Evolutionary conservation across 2,797 vertebrate genomes (phyloP), one percentile per base, ranked within the genome.

Genomic region (Anisognathus igniventris): DNA sequence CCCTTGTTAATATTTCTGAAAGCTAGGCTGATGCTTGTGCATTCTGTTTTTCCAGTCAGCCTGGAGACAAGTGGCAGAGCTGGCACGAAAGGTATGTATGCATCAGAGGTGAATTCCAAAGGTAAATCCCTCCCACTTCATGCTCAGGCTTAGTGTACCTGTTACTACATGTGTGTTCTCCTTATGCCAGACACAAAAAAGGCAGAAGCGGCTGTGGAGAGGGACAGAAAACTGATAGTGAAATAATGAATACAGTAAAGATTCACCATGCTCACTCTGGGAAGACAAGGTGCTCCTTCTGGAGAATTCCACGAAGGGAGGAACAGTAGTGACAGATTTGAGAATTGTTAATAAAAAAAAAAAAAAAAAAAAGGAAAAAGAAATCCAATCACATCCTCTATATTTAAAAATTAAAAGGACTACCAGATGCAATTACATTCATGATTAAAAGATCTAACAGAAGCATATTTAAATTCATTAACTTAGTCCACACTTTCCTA

Each of bases 381-480:
- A 80, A 92, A 91, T 68, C 70, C 31, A 88, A 88, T 95, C 86
- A 93, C 75, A 94, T 67, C 73, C 45, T 86, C 53, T 71, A 21
- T 85, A 85, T 91, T 96, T 96, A 93, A 96, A 97, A 92, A 94
- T 91, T 92, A 86, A 92, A 92, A 95, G 83, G 88, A 91, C 88
- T 93, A 95, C 89, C 81, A 91, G 95, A 87, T 96, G 91, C 93
- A 96, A 96, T 97, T 96, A 96, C 88, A 95, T 48, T 92, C 53
- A 87, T 94, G 92, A 97, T 95, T 96, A 92, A 91, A 96, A 95
- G 91, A 96, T 96, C 94, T 95, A 97, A 95, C 88, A 93, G 88
- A 93, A 92, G 88, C 25, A 19, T 94, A 95, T 95, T 96, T 93
- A 96, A 96, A 97, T 95, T 96, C 88, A 97, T 97, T 97, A 97